Evolutionary conservation across 2,888 invertebrate genomes (phyloP).

Genomic region (Acleris cristana): DNA sequence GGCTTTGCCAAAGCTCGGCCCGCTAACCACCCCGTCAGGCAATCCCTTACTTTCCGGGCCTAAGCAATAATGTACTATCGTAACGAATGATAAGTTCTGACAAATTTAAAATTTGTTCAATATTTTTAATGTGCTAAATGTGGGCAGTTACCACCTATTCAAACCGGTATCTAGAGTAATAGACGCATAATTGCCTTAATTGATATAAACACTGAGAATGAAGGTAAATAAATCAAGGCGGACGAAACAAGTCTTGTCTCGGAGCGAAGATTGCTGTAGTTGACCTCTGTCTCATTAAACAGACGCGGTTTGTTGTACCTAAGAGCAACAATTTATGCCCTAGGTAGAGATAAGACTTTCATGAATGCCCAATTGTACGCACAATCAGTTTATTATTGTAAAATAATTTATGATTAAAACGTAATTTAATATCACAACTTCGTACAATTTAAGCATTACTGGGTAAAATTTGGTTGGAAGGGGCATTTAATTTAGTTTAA

Average conservation of each 20-base stretch:
- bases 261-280: neutral
- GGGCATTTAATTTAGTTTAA: neutral
- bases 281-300: neutral
- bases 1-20: too few relatives aligned
- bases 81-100: too few relatives aligned
- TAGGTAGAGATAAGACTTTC: conserved; percentile 9
- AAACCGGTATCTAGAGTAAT: conserved; percentile 3
- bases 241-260: conserved; percentile 12
- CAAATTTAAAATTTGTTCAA: too few relatives aligned
- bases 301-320: conserved; percentile 2
- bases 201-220: conserved; percentile 20
- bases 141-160: neutral
- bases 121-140: neutral
- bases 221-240: conserved; percentile 29
- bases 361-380: conserved; percentile 13
- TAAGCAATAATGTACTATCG: too few relatives aligned
- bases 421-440: conserved; percentile 3
- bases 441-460: neutral
- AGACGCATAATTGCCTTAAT: conserved; percentile 15
- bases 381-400: conserved; percentile 7
- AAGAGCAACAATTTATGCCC: conserved; percentile 23
- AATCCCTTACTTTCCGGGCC: too few relatives aligned
- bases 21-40: too few relatives aligned
- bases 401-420: conserved; percentile 14
- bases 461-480: neutral